Conservation (phyloP, 2,797 vertebrate genomes). For the Lepilemur ruficaudatus region DNA sequence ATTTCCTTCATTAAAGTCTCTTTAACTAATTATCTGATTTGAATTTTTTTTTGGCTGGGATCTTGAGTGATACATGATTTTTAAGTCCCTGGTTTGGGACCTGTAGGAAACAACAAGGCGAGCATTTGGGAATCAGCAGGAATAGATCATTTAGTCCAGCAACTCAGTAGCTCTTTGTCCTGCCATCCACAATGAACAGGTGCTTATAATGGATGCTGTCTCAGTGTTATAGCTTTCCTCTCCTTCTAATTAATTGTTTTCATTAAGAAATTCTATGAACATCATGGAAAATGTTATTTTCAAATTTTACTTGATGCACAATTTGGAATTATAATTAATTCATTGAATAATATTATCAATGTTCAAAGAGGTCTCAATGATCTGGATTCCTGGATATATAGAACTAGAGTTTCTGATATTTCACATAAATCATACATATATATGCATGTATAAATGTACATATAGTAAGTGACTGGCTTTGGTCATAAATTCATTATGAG, state of each 20-base stretch:
- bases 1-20: not conserved
- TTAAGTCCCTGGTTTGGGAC: not conserved
- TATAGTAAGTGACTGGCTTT: not conserved
- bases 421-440: not conserved
- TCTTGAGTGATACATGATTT: not conserved
- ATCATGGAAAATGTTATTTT: not conserved
- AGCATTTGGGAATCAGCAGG: not conserved
- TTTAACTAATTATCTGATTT: not conserved
- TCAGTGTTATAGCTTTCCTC: not conserved
- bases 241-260: slow-evolving; percentile 2
- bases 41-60: not conserved
- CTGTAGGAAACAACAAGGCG: not conserved
- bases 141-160: not conserved
- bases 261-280: not conserved
- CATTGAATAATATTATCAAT: not conserved
- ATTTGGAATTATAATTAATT: not conserved
- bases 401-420: not conserved
- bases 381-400: not conserved
- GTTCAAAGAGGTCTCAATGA: not conserved
- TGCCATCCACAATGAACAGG: not conserved
- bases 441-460: not conserved
- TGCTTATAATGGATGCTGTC: not conserved
- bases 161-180: not conserved
- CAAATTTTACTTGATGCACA: not conserved
- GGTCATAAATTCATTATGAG: not conserved